Conservation (phyloP, 2,797 vertebrate genomes). For the Helicolenus hilgendorfi region DNA sequence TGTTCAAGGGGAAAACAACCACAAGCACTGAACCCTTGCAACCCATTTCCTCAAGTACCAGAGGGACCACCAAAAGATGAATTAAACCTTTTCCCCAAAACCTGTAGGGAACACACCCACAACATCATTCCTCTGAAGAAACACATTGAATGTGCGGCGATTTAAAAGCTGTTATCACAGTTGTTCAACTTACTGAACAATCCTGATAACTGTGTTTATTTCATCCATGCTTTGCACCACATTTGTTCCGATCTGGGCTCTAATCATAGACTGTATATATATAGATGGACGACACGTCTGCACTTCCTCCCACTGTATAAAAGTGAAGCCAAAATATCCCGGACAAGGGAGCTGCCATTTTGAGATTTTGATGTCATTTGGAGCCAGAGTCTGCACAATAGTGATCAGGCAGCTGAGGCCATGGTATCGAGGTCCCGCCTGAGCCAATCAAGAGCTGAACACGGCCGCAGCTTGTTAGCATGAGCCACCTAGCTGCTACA, state of each 20-base stretch:
- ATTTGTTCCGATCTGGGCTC: not conserved
- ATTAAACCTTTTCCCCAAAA: constrained; percentile 35
- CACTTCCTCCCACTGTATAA: too few relatives aligned
- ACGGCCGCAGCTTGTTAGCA: too few relatives aligned
- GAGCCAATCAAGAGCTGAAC: too few relatives aligned
- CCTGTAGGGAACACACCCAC: constrained; percentile 10
- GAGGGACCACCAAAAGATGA: not conserved
- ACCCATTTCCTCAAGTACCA: constrained; percentile 33
- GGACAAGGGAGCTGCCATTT: too few relatives aligned
- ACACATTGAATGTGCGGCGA: not conserved
- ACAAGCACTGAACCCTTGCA: constrained; percentile 4
- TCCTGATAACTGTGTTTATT: not conserved
- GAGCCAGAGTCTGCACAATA: too few relatives aligned
- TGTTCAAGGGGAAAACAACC: constrained; percentile 16
- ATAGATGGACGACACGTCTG: too few relatives aligned
- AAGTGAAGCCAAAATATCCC: too few relatives aligned
- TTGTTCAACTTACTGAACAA: not conserved
- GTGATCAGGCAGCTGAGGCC: too few relatives aligned
- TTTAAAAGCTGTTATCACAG: constrained; percentile 16
- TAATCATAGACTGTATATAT: too few relatives aligned
- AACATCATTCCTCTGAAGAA: not conserved
- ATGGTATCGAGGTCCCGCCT: too few relatives aligned
- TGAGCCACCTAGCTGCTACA: too few relatives aligned
- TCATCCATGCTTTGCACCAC: not conserved
- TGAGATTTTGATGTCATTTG: too few relatives aligned